A percentile compares a stretch with the other conserved stretches of the same genome.
Evolutionary conservation across 1,140 invertebrate genomes (phyloP).

Genomic region (Epicauta chinensis): DNA sequence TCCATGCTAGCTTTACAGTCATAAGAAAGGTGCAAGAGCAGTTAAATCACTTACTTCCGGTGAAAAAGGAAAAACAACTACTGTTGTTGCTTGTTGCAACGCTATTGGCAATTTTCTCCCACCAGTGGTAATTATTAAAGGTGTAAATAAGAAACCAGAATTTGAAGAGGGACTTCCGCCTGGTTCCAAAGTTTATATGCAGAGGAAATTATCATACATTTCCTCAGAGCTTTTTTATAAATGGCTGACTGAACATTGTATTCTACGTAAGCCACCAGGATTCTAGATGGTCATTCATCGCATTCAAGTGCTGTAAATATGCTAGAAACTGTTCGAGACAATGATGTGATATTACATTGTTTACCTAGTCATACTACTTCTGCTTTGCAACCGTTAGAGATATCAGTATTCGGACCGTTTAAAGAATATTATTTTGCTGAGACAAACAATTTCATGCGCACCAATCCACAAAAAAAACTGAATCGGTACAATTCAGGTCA

Average conservation of each 20-base stretch:
- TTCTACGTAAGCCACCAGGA: conserved; percentile 39
- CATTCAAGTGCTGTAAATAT: conserved; percentile 33
- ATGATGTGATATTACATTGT: conserved; percentile 39
- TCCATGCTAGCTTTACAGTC: too few relatives aligned
- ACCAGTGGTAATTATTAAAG: too few relatives aligned
- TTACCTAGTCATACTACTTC: conserved; percentile 40
- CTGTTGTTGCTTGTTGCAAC: too few relatives aligned
- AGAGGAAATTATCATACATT: conserved; percentile 34
- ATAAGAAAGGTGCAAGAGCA: too few relatives aligned
- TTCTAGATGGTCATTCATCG: conserved; percentile 39
- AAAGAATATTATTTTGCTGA: conserved; percentile 17
- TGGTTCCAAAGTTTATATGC: conserved; percentile 34
- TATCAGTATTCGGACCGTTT: conserved; percentile 27
- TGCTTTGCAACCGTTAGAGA: conserved; percentile 38
- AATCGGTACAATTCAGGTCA: conserved; percentile 2
- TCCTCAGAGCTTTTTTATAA: conserved; percentile 39
- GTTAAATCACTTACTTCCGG: too few relatives aligned
- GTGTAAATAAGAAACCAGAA: too few relatives aligned
- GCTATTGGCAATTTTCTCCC: too few relatives aligned
- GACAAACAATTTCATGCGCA: conserved; percentile 23
- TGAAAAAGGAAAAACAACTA: conserved; percentile 37
- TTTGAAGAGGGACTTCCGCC: conserved; percentile 34
- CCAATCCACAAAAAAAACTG: conserved; percentile 9
- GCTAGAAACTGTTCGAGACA: conserved; percentile 34
- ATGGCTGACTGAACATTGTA: conserved; percentile 39